phyloP scores from a whole-genome alignment of 2,888 invertebrate species.

The Brenthis hecate region DNA sequence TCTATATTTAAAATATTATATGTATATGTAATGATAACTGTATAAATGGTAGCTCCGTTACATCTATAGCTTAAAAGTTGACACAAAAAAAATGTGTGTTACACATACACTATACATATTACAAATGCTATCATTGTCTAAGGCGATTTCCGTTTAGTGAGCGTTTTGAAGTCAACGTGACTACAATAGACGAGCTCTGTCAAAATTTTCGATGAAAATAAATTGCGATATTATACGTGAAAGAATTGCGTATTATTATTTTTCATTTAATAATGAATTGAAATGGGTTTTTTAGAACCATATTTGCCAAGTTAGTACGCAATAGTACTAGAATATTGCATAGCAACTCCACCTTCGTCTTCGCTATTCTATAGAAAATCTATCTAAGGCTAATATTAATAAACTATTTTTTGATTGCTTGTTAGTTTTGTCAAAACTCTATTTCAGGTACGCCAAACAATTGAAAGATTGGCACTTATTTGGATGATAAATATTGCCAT shows the following conservation, averaged over 20 bases:
- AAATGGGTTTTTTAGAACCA: neutral
- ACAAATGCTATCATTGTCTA: slow-evolving; percentile 9
- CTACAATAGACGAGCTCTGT: slow-evolving; percentile 4
- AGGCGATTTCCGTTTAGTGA: slow-evolving; percentile 7
- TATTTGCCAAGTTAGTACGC: no score
- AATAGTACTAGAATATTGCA: no score
- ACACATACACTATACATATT: neutral
- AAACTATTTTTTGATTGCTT: no score
- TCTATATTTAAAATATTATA: no score
- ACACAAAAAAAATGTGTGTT: slow-evolving; percentile 7
- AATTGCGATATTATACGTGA: slow-evolving; percentile 5
- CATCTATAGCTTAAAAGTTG: neutral
- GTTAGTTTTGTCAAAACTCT: no score
- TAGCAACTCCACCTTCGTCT: no score
- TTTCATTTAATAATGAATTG: neutral
- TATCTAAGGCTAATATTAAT: no score
- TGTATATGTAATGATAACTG: neutral
- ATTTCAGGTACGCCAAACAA: no score
- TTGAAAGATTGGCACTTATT: no score
- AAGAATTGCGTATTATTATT: neutral
- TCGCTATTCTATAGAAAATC: no score
- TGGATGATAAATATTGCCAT: neutral
- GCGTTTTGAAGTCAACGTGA: slow-evolving; percentile 8
- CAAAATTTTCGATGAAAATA: slow-evolving; percentile 5
- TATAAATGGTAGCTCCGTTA: neutral